Evolutionary conservation across 2,113 vertebrate genomes (phyloP).

Genomic region (Eubucco bourcierii): DNA sequence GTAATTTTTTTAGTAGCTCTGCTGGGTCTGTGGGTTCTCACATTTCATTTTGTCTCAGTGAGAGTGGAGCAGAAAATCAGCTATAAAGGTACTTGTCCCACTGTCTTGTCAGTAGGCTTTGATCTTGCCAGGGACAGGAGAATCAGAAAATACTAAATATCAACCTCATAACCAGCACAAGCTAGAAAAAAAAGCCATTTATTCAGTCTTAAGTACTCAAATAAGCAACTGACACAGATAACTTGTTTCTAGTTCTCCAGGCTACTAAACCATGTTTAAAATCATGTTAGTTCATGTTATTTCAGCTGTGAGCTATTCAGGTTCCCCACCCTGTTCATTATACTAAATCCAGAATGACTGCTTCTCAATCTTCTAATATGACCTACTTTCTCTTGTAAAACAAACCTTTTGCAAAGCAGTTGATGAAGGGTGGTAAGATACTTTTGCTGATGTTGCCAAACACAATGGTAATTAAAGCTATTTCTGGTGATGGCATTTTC

Average conservation of each 20-base stretch:
- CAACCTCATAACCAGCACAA: background rate
- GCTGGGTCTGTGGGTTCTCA: background rate
- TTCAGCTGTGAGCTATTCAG: background rate
- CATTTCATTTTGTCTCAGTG: background rate
- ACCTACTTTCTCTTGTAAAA: background rate
- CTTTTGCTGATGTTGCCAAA: background rate
- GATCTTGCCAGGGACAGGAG: background rate
- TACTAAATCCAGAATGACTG: background rate
- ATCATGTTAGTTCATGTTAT: background rate
- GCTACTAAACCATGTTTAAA: background rate
- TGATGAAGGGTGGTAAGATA: background rate
- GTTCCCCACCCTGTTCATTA: background rate
- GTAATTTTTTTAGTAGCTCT: background rate
- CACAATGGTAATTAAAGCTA: conserved; percentile 13
- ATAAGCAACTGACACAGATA: background rate
- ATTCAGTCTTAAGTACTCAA: background rate
- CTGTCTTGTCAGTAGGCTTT: background rate
- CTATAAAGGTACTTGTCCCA: background rate
- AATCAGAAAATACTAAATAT: background rate
- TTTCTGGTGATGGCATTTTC: background rate
- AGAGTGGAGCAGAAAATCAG: background rate
- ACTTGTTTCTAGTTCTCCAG: background rate
- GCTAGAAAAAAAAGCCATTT: background rate
- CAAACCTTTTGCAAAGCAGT: background rate
- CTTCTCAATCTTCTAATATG: background rate